Evolutionary conservation across 2,888 invertebrate species (phyloP), one percentile per base, ranked within the genome.

Genomic region (Siphonodentalium dalli): DNA sequence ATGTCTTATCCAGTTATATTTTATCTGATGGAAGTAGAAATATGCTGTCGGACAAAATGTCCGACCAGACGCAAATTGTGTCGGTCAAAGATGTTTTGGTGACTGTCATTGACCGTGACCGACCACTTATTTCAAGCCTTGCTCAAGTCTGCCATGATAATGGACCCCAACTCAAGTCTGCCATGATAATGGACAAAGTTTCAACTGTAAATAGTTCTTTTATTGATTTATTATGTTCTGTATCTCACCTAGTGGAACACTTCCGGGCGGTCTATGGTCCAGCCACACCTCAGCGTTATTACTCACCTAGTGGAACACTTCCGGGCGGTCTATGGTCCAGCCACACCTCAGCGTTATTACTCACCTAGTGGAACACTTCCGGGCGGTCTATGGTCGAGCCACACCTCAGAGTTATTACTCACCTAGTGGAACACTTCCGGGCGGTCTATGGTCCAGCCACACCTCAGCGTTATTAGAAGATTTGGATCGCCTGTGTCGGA

Each of bases 371-470:
- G 90, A 1, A 92, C 89, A 31, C 74, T 73, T 41, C 75, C 75
- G 15, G 87, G 86, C 0, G 94, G 90, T 24, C 90, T 88, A 69
- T 97, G 97, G 77, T 95, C 94, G 0, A 97, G 84, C 95, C 95
- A 96, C 1, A 86, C 85, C 55, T 87, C 87, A 3, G 85, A 86
- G 37, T 89, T 90, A n/a, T n/a, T 3, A 52, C 66, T 42, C 61
- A 81, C 79, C 77, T 64, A 92, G 84, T 0, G 92, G 90, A 1
- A 92, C 89, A 31, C 74, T 73, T 41, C 75, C 75, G 15, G 87
- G 86, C 0, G 94, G 90, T 24, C 90, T 88, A 69, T 97, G 97
- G 77, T 95, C 94, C 0, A 97, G 84, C 95, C 95, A 96, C 1
- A 86, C 85, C 55, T 87, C 87, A 3, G 85, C 86, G 37, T 89